These are phyloP conservation scores for Buteo buteo DNA, from an alignment of 2,113 vertebrate species.

Conservation along the genomic window DNA sequence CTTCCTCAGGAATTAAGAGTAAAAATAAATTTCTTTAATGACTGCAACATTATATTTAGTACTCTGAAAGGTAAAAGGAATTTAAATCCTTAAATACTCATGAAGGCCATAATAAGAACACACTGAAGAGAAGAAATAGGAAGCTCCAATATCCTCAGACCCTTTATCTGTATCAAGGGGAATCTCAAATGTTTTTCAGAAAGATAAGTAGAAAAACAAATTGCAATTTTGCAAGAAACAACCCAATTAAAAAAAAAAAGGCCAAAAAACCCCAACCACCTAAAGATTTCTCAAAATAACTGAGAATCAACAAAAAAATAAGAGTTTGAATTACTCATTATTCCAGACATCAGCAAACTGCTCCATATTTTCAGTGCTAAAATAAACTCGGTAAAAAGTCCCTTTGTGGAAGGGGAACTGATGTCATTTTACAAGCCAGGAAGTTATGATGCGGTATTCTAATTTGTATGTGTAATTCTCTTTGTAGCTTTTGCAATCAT, in stretches of 20 bases:
- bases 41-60: not conserved
- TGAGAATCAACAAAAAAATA: not conserved
- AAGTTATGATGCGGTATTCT: not conserved
- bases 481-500: not conserved
- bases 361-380: not conserved
- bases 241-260: not conserved
- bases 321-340: not conserved
- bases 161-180: not conserved
- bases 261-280: not conserved
- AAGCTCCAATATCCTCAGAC: not conserved
- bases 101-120: not conserved
- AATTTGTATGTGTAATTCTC: not conserved
- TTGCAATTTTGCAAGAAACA: not conserved
- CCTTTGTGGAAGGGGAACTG: not conserved
- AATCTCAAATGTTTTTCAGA: not conserved
- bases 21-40: not conserved
- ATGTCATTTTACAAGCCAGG: not conserved
- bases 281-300: not conserved
- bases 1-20: not conserved
- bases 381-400: not conserved
- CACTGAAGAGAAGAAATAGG: not conserved
- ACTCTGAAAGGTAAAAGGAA: not conserved
- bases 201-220: not conserved
- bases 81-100: not conserved
- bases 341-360: not conserved